Evolutionary conservation across 2,113 vertebrate genomes (phyloP), one percentile per base, ranked within the genome.

Genomic region (Xiphias gladius): DNA sequence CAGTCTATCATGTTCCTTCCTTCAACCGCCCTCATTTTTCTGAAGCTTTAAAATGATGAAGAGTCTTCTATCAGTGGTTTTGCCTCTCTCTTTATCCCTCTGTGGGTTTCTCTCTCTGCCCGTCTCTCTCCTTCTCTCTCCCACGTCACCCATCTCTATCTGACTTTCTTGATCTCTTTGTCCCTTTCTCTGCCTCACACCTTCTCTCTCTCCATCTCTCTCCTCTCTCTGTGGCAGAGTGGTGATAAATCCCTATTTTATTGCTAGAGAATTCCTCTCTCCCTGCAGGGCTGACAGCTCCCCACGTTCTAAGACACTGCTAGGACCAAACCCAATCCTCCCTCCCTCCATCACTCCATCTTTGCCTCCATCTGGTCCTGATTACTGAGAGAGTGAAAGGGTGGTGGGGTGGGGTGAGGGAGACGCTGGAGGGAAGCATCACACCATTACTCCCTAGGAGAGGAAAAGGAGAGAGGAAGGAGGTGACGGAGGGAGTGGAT

Each of bases 171-270:
- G 81, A 86, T 92, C 75, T 87, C 76, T 79, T 82, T 46, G 74
- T 87, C 82, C 81, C 78, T 82, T 78, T 54, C 80, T 77, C 81
- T 48, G 63, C 76, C 80, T 82, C 85, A 70, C 78, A 71, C 77
- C 73, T 82, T 87, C 86, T 79, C 83, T 72, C 83, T 71, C 57
- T 32, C 43, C 85, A 73, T 89, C 78, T 63, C 68, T 73, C 61
- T 55, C 7, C 82, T 79, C 95, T 95, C 96, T 96, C 97, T 96
- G 95, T 96, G 96, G 96, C 96, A 96, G 97, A 99, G 96, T 96
- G 96, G 97, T 94, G 96, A 99, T 99, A 99, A 99, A 99, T 99
- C 97, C 96, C 95, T 94, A 95, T 99, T 96, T 99, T 99, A 99
- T 99, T 97, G 96, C 97, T 95, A 95, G 96, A 97, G 97, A 98